Evolutionary conservation across 2,888 invertebrate species (phyloP), one percentile per base, ranked within the genome.

Genomic region (Epinotia bilunana): DNA sequence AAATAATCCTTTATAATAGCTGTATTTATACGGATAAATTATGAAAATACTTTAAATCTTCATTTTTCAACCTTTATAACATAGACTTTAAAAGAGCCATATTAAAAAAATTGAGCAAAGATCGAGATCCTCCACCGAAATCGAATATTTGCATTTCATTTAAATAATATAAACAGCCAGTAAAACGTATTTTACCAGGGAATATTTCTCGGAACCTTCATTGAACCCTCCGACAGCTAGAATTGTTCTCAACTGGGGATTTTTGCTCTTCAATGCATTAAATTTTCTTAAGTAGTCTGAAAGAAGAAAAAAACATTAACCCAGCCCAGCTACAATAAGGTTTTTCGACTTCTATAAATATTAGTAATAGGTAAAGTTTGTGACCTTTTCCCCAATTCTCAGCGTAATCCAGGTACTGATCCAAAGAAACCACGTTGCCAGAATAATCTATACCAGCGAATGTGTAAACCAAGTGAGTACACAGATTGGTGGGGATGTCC

Each of bases 381-480:
- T 0, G 55, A 70, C 70, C 70, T 61, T 61, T 60, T 23, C 70
- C 95, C 78, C 94, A 93, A 73, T 94, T 88, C 33, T 95, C 95
- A 58, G 94, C 89, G 1, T 95, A 83, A 78, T 96, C 96, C 67
- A 95, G 87, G 85, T 92, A 94, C 0, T 90, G 79, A 81, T 96
- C 96, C 62, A 95, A 86, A 12, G 94, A 82, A 12, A 83, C 84
- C 4, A 96, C 80, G 0, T 88, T 84, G 4, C 72, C 72, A 5
- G 28, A 57, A 23, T 65, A 79, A 28, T 91, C 85, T 28, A 96
- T 87, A 9, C 96, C 96, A 74, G 95, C 91, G 82, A 97, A 97
- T 0, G 95, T 92, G 82, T 96, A 97, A 65, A 96, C 94, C 69
- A 96, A 73, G 82, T 97, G 96, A 0, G 96, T 96, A 83, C 96